These are phyloP conservation scores for Aspiorhynchus laticeps DNA, from an alignment of 2,113 vertebrate genomes.

Conservation along the genomic window DNA sequence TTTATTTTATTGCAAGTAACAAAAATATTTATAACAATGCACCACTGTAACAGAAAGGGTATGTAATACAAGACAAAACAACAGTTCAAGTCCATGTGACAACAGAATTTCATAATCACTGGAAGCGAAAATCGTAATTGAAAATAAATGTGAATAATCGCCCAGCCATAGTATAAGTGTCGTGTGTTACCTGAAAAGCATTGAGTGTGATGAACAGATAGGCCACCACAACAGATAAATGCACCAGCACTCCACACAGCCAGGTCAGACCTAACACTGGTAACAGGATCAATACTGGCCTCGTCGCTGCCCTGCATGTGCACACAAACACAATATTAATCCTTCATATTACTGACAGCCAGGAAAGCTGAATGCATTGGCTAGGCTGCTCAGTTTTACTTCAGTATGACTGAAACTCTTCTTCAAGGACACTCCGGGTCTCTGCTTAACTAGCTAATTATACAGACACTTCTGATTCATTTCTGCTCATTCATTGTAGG, in stretches of 20 bases:
- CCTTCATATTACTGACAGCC: neutral
- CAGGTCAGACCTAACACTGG: constrained; percentile 90
- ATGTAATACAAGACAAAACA: too few relatives aligned
- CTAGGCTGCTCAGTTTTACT: neutral
- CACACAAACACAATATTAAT: neutral
- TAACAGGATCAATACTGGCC: constrained; percentile 86
- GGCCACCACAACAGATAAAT: constrained; percentile 81
- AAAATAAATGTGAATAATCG: too few relatives aligned
- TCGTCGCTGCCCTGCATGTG: constrained; percentile 81
- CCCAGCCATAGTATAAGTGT: neutral
- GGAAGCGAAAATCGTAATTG: too few relatives aligned
- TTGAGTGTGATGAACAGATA: constrained; percentile 87
- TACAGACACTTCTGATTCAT: neutral
- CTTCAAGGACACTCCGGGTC: neutral
- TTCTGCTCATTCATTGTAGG: neutral
- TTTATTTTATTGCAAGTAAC: too few relatives aligned
- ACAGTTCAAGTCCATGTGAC: too few relatives aligned
- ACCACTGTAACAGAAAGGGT: neutral
- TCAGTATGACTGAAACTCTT: neutral
- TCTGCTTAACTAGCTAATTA: neutral
- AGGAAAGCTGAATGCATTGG: neutral
- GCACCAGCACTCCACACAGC: constrained; percentile 87
- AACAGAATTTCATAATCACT: neutral
- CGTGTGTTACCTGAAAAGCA: constrained; percentile 85
- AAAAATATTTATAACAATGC: too few relatives aligned